These are phyloP conservation scores for Anthophora plumipes DNA, from an alignment of 2,888 invertebrate genomes.

Conservation along the genomic window DNA sequence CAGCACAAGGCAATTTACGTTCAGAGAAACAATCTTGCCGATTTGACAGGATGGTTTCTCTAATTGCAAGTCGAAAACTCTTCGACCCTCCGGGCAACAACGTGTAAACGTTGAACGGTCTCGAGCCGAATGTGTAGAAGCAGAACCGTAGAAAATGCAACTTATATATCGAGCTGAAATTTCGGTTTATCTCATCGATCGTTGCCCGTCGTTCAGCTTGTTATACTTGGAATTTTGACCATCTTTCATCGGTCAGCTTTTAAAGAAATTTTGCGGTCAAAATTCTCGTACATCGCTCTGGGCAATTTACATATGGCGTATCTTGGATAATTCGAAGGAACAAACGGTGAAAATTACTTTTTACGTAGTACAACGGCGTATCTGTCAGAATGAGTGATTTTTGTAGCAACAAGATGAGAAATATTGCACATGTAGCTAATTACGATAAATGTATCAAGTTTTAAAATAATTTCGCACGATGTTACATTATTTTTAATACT, in stretches of 20 bases:
- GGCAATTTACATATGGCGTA: neutral
- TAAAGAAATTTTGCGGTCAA: neutral
- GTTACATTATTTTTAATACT: too few relatives aligned
- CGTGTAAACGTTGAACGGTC: conserved; percentile 15
- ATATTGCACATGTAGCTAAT: too few relatives aligned
- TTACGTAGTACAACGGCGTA: too few relatives aligned
- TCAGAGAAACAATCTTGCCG: conserved; percentile 68
- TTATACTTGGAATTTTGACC: conserved; percentile 10
- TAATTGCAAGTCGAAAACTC: conserved; percentile 61
- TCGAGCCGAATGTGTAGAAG: neutral
- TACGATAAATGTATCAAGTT: too few relatives aligned
- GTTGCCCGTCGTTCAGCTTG: neutral
- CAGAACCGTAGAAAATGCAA: conserved; percentile 11
- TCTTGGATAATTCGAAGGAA: neutral
- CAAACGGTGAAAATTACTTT: too few relatives aligned
- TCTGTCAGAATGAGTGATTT: too few relatives aligned
- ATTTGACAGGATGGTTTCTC: conserved; percentile 68
- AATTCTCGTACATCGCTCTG: neutral
- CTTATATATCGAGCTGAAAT: neutral
- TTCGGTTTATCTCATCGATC: conserved; percentile 1
- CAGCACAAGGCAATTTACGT: conserved; percentile 59
- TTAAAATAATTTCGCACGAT: too few relatives aligned
- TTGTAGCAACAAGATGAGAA: too few relatives aligned
- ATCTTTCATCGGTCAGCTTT: neutral
- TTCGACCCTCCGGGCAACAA: conserved; percentile 44